phyloP scores from a whole-genome alignment of 2,113 vertebrate genomes.

The Lota lota region DNA sequence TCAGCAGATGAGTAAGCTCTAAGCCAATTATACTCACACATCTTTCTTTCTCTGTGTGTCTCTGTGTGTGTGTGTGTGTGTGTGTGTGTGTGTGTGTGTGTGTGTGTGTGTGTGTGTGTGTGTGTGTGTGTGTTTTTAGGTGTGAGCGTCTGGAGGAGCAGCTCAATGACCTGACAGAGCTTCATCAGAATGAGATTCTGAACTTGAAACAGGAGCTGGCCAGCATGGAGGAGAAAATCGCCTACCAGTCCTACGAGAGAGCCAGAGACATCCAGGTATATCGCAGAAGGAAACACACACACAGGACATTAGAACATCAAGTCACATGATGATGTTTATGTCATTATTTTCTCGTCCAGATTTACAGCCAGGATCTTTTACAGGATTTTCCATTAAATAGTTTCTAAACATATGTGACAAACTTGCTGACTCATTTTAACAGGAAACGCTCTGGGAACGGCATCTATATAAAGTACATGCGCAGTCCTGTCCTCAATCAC shows the following conservation, averaged over 20 bases:
- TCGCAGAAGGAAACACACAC: not conserved
- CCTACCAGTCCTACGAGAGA: constrained; percentile 96
- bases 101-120: constrained; percentile 12
- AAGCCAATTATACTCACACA: too few species aligned
- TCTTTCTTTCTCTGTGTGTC: constrained; percentile 8
- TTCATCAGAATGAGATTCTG: constrained; percentile 98
- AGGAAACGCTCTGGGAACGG: too few species aligned
- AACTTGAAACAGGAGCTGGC: constrained; percentile 97
- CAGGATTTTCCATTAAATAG: too few species aligned
- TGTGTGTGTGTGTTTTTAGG: constrained; percentile 60
- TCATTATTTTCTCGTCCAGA: too few species aligned
- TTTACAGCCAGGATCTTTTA: too few species aligned
- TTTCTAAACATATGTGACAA: too few species aligned
- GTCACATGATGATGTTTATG: too few species aligned
- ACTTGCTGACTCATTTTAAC: too few species aligned
- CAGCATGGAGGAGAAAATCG: constrained; percentile 99
- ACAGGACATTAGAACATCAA: too few species aligned
- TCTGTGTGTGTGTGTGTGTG: constrained; percentile 13
- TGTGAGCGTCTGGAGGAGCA: constrained; percentile 96
- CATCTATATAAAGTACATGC: too few species aligned
- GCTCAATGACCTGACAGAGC: constrained; percentile 95
- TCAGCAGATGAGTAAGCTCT: constrained; percentile 56
- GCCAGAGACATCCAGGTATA: constrained; percentile 78
- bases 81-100: not conserved
- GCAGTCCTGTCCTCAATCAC: too few species aligned